Conservation (phyloP, 2,888 invertebrate genomes). For the Thymelicus sylvestris region DNA sequence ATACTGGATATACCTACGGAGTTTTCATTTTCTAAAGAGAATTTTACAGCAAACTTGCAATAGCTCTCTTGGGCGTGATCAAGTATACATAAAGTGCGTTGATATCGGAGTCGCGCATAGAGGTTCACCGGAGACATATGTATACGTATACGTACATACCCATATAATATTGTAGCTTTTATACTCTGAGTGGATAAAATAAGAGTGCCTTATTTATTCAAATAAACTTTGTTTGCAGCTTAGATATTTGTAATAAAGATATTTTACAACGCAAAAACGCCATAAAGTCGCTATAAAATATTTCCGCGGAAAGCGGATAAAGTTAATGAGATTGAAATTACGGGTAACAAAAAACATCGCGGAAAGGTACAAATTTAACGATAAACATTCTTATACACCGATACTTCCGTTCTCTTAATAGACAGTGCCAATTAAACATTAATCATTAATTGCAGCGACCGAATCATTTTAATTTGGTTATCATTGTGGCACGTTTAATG, state of each 20-base stretch:
- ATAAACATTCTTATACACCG: not conserved
- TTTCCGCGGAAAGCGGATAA: slow-evolving; percentile 3
- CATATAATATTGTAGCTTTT: not conserved
- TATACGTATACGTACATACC: not conserved
- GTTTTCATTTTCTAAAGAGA: slow-evolving; percentile 47
- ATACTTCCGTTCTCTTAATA: not conserved
- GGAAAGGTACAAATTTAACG: not conserved
- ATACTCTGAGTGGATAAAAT: slow-evolving; percentile 9
- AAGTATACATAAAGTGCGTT: slow-evolving; percentile 67
- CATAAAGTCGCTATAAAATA: slow-evolving; percentile 4
- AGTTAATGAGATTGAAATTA: slow-evolving; percentile 8
- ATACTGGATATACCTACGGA: slow-evolving; percentile 48
- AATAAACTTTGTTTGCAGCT: slow-evolving; percentile 4
- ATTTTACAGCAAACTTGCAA: slow-evolving; percentile 54
- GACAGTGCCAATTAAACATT: not conserved
- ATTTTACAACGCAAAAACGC: slow-evolving; percentile 8
- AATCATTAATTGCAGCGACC: not conserved
- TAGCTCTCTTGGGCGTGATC: slow-evolving; percentile 67
- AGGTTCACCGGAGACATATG: slow-evolving; percentile 57
- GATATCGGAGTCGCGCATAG: slow-evolving; percentile 63
- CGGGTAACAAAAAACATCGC: not conserved
- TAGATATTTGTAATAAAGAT: slow-evolving; percentile 9
- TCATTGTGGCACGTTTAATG: slow-evolving; percentile 13
- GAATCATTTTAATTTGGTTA: slow-evolving; percentile 1
- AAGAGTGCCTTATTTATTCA: slow-evolving; percentile 6